Conservation (phyloP, 64 coral and sea anemone genomes). For the Dendronephthya gigantea region DNA sequence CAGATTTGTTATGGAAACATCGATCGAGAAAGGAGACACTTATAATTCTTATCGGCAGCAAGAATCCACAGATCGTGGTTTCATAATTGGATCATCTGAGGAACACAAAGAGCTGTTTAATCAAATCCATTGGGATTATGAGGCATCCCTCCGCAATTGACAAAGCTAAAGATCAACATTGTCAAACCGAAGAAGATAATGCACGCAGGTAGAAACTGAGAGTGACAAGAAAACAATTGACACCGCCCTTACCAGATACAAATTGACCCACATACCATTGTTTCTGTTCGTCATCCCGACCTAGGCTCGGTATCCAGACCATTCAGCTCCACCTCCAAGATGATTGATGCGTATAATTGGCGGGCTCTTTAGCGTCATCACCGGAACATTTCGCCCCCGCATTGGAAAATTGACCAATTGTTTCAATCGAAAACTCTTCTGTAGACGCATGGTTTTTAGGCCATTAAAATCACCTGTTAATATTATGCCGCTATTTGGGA, state of each 20-base stretch:
- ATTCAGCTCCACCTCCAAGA: neutral
- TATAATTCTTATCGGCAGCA: too few relatives aligned
- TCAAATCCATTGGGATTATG: conserved; percentile 28
- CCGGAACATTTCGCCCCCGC: conserved; percentile 35
- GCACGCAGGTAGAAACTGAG: conserved; percentile 9
- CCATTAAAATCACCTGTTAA: too few relatives aligned
- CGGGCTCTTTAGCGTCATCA: conserved; percentile 19
- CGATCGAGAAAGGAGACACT: neutral
- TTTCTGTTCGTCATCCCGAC: conserved; percentile 29
- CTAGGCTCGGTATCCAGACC: conserved; percentile 28
- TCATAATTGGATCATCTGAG: conserved; percentile 34
- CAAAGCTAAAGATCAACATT: neutral
- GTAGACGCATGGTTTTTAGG: too few relatives aligned
- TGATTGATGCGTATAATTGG: conserved; percentile 29
- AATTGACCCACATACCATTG: conserved; percentile 7
- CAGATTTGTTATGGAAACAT: neutral
- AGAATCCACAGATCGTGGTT: neutral
- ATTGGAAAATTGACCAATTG: conserved; percentile 26
- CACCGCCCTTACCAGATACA: conserved; percentile 21
- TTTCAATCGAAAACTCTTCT: conserved; percentile 19
- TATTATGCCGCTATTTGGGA: too few relatives aligned
- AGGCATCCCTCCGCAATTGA: conserved; percentile 29
- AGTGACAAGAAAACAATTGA: conserved; percentile 1
- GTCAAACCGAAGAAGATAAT: conserved; percentile 21
- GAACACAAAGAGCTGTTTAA: conserved; percentile 15